phyloP scores from a whole-genome alignment of 2,797 vertebrate genomes.

The Nasua narica region DNA sequence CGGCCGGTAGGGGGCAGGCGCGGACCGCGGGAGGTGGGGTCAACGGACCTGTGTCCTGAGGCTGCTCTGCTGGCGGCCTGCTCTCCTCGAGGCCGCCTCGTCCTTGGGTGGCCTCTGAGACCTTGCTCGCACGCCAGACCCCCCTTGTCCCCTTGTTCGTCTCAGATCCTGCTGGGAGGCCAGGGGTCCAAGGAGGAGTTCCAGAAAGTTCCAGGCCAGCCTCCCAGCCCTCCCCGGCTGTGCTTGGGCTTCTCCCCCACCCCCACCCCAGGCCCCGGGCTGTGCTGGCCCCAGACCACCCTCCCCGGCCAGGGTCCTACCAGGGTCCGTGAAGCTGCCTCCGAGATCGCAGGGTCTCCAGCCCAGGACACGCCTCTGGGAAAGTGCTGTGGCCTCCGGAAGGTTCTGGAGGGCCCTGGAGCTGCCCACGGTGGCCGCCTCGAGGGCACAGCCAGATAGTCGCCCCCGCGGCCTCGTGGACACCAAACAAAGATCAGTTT shows the following conservation, averaged over 20 bases:
- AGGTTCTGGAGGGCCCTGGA: background rate
- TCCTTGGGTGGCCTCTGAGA: background rate
- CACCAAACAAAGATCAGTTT: background rate
- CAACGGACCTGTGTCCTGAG: background rate
- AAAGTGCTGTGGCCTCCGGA: background rate
- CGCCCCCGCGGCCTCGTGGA: rapidly evolving
- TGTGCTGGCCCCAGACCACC: too few species aligned
- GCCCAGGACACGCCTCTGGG: background rate
- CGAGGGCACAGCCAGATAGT: background rate
- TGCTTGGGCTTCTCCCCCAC: background rate
- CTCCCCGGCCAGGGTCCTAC: background rate
- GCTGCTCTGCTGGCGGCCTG: background rate
- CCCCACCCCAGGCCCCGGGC: background rate
- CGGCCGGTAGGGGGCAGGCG: background rate
- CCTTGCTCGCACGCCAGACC: background rate
- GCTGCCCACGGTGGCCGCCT: background rate
- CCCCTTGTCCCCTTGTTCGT: background rate
- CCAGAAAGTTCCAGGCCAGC: background rate
- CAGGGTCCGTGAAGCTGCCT: too few species aligned
- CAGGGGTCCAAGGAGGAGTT: background rate
- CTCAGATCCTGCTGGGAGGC: background rate
- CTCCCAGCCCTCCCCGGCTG: background rate
- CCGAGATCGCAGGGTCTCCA: too few species aligned
- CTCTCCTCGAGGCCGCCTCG: background rate
- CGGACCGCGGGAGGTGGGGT: rapidly evolving